Conservation (phyloP, 1,140 invertebrate species). For the Lordiphosa stackelbergi region DNA sequence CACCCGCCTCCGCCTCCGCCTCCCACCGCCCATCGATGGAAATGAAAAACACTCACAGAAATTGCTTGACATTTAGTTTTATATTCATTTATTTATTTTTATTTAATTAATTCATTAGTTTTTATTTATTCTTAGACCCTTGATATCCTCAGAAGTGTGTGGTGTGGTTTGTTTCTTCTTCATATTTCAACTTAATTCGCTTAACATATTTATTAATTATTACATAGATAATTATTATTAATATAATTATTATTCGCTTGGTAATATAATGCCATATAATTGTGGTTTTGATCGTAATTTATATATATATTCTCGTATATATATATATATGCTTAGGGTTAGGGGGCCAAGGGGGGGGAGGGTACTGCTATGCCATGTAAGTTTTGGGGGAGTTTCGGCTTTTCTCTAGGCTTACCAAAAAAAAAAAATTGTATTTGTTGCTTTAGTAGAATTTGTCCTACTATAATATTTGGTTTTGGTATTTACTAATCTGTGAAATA, state of each 20-base stretch:
- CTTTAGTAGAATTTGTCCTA: slow-evolving; percentile 67
- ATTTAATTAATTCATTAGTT: slow-evolving; percentile 72
- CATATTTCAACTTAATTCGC: slow-evolving; percentile 41
- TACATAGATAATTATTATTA: slow-evolving; percentile 46
- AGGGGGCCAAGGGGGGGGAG: slow-evolving; percentile 16
- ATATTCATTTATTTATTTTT: slow-evolving; percentile 75
- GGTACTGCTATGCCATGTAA: slow-evolving; percentile 22
- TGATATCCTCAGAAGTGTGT: slow-evolving; percentile 74
- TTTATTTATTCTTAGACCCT: slow-evolving; percentile 74
- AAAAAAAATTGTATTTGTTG: slow-evolving; percentile 41
- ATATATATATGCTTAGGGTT: slow-evolving; percentile 46
- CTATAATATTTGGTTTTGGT: slow-evolving; percentile 45
- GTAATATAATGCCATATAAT: slow-evolving; percentile 66
- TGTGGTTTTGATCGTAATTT: slow-evolving; percentile 39
- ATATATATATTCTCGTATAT: slow-evolving; percentile 33
- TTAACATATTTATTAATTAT: slow-evolving; percentile 56
- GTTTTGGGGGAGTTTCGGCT: slow-evolving; percentile 12
- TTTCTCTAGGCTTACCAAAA: slow-evolving; percentile 56
- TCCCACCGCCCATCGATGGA: no score
- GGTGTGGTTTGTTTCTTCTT: slow-evolving; percentile 36
- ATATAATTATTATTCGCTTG: slow-evolving; percentile 31
- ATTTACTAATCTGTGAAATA: slow-evolving; percentile 68
- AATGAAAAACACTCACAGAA: slow-evolving; percentile 22
- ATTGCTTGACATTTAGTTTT: slow-evolving; percentile 70
- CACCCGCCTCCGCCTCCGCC: neutral